Base-by-base conservation (phyloP, 1,140 invertebrate genomes). In the Habropoda laboriosa region DNA sequence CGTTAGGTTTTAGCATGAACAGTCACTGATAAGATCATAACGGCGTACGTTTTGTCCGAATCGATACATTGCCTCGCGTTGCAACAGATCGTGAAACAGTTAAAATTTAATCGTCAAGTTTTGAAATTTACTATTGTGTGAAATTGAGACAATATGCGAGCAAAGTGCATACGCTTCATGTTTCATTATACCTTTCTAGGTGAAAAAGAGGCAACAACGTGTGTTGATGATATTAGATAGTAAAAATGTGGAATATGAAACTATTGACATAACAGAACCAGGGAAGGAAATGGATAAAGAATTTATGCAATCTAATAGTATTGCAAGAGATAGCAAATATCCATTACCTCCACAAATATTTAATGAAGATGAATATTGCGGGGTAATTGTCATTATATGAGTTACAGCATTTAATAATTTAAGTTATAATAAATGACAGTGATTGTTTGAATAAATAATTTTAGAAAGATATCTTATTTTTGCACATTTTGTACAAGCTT, bases 281-380 rank as follows among this genome's bases (percentile, higher is more conserved):
- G 96, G 96, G 47, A 96, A 96, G 90, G 98, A 99, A 92, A 93
- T 95, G 66, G 96, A 97, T 61, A 98, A 97, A 92, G 97, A 98
- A 86, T 97, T 97, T 89, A 99, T 99, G 97, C 96, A 98, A 92
- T 95, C 95, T 83, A 97, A 98, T 90, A 96, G 96, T 75, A 97
- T 96, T 85, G 95, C 96, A 64, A 96, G 95, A 89, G 96, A 96
- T 38, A 95, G 94, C 66, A 95, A 95, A 89, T 94, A 95, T 82
- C 95, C 97, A 35, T 92, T 98, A 83, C 98, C 98, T 64, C 98
- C 98, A 70, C 98, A 99, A 93, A 95, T 99, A 83, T 99, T 99
- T 90, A 98, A 98, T 90, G 97, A 97, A 79, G 96, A 96, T 42
- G 95, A 97, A 79, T 99, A 99, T 90, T 98, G 98, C 92, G 98